phyloP scores from a whole-genome alignment of 2,888 invertebrate species.

The Platynereis dumerilii region DNA sequence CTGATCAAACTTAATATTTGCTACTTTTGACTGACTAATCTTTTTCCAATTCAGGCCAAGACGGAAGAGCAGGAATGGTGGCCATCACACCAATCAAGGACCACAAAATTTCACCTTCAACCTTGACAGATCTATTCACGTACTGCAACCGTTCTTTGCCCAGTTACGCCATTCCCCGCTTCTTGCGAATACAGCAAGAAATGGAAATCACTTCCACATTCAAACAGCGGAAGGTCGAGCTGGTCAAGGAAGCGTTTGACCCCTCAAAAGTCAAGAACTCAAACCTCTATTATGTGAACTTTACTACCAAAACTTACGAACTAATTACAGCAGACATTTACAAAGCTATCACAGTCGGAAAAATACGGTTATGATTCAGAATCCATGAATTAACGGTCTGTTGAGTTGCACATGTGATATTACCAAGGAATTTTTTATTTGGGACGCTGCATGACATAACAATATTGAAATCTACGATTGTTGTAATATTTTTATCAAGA shows the following conservation, averaged over 20 bases:
- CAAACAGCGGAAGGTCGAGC: slow-evolving; percentile 50
- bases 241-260: slow-evolving; percentile 50
- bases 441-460: too few relatives aligned
- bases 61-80: slow-evolving; percentile 53
- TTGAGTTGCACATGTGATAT: too few relatives aligned
- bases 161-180: slow-evolving; percentile 47
- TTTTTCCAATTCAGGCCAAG: slow-evolving; percentile 28
- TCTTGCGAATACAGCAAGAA: slow-evolving; percentile 41
- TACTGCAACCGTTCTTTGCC: slow-evolving; percentile 43
- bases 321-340: slow-evolving; percentile 30
- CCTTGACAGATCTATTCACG: slow-evolving; percentile 34
- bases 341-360: slow-evolving; percentile 5
- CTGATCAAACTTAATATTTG: too few relatives aligned
- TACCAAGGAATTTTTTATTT: too few relatives aligned
- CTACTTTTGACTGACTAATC: too few relatives aligned
- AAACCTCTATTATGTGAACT: slow-evolving; percentile 43
- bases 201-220: slow-evolving; percentile 44
- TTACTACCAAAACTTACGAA: slow-evolving; percentile 36
- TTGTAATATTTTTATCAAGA: too few relatives aligned
- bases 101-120: slow-evolving; percentile 27
- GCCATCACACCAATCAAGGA: slow-evolving; percentile 42
- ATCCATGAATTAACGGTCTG: too few relatives aligned
- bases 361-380: slow-evolving; percentile 6
- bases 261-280: slow-evolving; percentile 38
- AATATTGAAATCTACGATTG: too few relatives aligned